These are phyloP conservation scores for Oxygymnocypris stewartii DNA, from an alignment of 2,113 vertebrate genomes.

Conservation along the genomic window DNA sequence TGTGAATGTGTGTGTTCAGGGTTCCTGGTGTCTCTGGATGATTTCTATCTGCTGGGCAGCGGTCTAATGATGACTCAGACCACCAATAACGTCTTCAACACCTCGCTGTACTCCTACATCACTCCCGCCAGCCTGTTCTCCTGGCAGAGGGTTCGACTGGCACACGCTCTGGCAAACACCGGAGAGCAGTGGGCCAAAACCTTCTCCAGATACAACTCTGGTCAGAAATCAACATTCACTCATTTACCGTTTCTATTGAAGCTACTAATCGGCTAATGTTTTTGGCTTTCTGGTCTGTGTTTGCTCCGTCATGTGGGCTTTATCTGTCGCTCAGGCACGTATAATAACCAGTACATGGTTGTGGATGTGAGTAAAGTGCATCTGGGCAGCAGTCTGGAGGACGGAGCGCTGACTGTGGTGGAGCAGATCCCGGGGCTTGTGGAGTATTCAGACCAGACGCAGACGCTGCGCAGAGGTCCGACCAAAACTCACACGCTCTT, in stretches of 20 bases:
- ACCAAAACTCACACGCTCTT: neutral
- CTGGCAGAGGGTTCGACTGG: conserved; percentile 90
- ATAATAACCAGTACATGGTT: conserved; percentile 94
- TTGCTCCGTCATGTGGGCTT: neutral
- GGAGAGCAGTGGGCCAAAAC: conserved; percentile 84
- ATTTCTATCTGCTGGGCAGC: conserved; percentile 89
- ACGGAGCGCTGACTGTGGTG: conserved; percentile 82
- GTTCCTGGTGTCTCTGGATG: conserved; percentile 88
- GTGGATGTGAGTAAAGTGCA: conserved; percentile 86
- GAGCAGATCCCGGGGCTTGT: conserved; percentile 90
- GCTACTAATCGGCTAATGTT: neutral
- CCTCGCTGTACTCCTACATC: conserved; percentile 74
- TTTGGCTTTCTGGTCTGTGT: neutral
- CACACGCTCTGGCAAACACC: conserved; percentile 81
- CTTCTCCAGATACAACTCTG: conserved; percentile 85
- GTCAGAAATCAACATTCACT: conserved; percentile 67
- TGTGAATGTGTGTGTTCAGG: conserved; percentile 70
- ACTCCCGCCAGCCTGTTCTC: conserved; percentile 81
- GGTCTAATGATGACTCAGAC: conserved; percentile 90
- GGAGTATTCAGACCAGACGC: conserved; percentile 88
- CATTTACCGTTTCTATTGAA: neutral
- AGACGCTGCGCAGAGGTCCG: conserved; percentile 83
- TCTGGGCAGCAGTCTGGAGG: conserved; percentile 72
- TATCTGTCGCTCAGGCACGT: conserved; percentile 77
- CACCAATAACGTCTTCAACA: conserved; percentile 85